Percentiles rank a stretch among this genome's conserved stretches.
phyloP scores from a whole-genome alignment of 2,113 vertebrate genomes.

The Alexandromys fortis region DNA sequence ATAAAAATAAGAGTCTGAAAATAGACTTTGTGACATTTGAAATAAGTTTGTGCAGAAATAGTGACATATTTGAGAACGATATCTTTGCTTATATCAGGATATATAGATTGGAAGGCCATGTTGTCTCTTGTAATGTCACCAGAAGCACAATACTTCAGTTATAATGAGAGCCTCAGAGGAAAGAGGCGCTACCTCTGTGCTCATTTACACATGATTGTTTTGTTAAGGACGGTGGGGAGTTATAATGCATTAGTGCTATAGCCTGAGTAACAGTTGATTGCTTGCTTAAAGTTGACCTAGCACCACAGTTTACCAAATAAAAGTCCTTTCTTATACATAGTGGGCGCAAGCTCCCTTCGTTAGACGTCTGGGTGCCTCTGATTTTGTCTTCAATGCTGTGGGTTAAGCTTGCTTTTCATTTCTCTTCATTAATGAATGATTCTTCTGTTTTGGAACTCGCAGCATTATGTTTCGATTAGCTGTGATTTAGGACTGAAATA shows the following conservation, averaged over 20 bases:
- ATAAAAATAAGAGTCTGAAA: slow-evolving; percentile 35
- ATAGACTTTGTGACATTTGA: neutral
- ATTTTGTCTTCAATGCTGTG: slow-evolving; percentile 48
- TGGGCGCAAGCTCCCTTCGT: neutral
- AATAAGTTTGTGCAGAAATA: neutral
- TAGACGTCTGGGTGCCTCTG: neutral
- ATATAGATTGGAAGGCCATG: neutral
- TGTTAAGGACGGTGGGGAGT: neutral
- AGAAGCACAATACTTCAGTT: slow-evolving; percentile 56
- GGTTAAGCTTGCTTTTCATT: slow-evolving; percentile 49
- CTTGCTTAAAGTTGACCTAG: neutral
- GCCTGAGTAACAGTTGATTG: neutral
- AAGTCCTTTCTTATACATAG: neutral
- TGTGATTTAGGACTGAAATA: slow-evolving; percentile 57
- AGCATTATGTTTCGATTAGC: slow-evolving; percentile 49
- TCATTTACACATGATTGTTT: neutral
- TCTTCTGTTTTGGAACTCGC: neutral
- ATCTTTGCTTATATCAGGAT: neutral
- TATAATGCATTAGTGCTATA: slow-evolving; percentile 2
- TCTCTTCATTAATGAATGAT: slow-evolving; percentile 40
- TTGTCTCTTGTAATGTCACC: neutral
- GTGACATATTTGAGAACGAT: slow-evolving; percentile 31
- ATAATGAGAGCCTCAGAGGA: slow-evolving; percentile 64
- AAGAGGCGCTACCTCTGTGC: neutral
- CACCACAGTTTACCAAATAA: neutral